phyloP scores from a whole-genome alignment of 2,888 invertebrate genomes.

The Drosophila yooni region DNA sequence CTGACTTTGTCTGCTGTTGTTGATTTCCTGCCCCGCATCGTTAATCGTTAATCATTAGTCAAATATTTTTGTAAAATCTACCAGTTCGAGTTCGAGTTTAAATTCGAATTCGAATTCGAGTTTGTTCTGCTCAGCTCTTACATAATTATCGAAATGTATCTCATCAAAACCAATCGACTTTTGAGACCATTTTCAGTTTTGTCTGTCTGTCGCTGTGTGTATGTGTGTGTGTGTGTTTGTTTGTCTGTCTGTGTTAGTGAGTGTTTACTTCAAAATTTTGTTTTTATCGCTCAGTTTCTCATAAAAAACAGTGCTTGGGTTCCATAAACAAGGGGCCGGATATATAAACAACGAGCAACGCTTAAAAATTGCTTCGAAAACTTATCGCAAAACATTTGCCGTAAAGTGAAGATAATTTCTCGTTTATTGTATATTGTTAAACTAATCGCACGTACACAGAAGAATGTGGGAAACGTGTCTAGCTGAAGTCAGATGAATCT shows the following conservation, averaged over 20 bases:
- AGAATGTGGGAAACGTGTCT: constrained; percentile 1
- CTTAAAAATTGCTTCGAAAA: constrained; percentile 32
- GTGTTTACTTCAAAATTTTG: constrained; percentile 12
- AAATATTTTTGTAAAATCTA: constrained; percentile 64
- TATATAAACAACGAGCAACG: constrained; percentile 28
- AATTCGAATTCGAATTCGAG: neutral
- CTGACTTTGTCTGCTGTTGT: constrained; percentile 29
- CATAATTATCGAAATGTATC: constrained; percentile 31
- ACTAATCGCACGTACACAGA: constrained; percentile 11
- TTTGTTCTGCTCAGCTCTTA: constrained; percentile 35
- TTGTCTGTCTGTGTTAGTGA: neutral
- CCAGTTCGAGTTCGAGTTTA: constrained; percentile 14
- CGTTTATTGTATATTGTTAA: constrained; percentile 8
- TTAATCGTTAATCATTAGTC: constrained; percentile 76
- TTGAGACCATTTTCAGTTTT: constrained; percentile 1
- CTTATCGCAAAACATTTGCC: constrained; percentile 25
- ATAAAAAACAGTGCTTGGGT: constrained; percentile 19
- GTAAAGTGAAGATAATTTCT: constrained; percentile 6
- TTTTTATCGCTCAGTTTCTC: constrained; percentile 15
- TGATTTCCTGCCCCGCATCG: constrained; percentile 23
- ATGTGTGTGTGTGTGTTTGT: neutral
- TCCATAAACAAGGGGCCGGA: constrained; percentile 44
- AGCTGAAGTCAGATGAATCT: neutral
- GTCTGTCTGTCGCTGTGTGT: neutral
- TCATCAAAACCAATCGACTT: constrained; percentile 3